These are phyloP conservation scores for Salvelinus sp. DNA, from an alignment of 2,113 vertebrate genomes.

Conservation along the genomic window DNA sequence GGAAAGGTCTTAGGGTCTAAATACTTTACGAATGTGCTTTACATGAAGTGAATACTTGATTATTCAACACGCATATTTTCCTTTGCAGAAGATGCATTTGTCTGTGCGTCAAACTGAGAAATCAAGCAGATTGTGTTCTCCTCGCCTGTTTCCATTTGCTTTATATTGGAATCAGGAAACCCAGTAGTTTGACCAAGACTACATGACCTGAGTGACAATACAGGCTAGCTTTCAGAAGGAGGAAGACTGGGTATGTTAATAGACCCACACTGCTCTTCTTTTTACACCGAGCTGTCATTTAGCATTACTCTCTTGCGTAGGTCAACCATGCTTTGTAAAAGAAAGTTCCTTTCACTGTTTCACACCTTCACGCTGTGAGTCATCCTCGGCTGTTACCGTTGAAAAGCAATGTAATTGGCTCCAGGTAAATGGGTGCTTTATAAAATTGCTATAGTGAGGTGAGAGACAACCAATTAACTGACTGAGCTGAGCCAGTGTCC, in stretches of 20 bases:
- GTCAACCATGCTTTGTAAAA: too few species aligned
- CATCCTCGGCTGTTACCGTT: not conserved
- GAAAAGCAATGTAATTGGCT: not conserved
- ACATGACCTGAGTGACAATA: not conserved
- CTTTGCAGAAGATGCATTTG: constrained; percentile 47
- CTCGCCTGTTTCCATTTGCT: constrained; percentile 15
- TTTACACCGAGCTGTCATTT: not conserved
- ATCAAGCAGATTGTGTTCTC: constrained; percentile 47
- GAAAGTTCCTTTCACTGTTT: not conserved
- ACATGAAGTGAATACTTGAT: constrained; percentile 41
- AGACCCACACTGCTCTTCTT: too few species aligned
- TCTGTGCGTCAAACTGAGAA: constrained; percentile 42
- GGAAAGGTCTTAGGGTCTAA: not conserved
- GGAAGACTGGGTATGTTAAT: too few species aligned
- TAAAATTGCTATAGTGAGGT: not conserved
- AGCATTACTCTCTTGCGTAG: too few species aligned
- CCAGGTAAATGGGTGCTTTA: not conserved
- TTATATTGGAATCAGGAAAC: constrained; percentile 8
- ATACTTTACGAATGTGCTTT: constrained; percentile 10
- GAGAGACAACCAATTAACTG: constrained; percentile 1
- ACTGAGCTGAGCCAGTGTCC: not conserved
- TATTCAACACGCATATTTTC: constrained; percentile 33
- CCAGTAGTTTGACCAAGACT: not conserved
- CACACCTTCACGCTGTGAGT: not conserved
- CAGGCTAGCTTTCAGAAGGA: not conserved